Evolutionary conservation across 2,888 invertebrate genomes (phyloP).

Genomic region (Leptinotarsa peninsularis): DNA sequence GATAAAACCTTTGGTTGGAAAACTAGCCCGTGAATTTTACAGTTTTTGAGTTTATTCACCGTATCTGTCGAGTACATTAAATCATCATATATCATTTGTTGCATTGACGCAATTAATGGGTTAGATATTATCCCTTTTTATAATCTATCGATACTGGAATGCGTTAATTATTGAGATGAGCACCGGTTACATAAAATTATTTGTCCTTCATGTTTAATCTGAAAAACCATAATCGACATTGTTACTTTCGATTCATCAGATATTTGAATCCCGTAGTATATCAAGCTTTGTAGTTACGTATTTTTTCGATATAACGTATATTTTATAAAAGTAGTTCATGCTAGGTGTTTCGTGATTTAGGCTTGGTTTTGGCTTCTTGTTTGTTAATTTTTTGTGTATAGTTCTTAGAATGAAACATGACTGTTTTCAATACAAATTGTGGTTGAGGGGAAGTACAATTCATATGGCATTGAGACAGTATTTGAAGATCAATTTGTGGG

Average conservation of each 20-base stretch:
- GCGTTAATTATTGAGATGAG: too few relatives aligned
- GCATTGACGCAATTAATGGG: neutral
- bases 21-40: neutral
- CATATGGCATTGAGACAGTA: too few relatives aligned
- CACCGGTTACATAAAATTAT: neutral
- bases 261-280: conserved; percentile 12
- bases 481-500: too few relatives aligned
- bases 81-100: neutral
- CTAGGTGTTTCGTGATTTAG: conserved; percentile 50
- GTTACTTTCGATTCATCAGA: neutral
- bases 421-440: conserved; percentile 42
- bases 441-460: too few relatives aligned
- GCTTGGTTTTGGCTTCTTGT: conserved; percentile 47
- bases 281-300: conserved; percentile 18
- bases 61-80: neutral
- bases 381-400: conserved; percentile 42
- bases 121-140: too few relatives aligned
- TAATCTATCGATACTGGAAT: too few relatives aligned
- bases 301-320: conserved; percentile 20
- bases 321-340: conserved; percentile 45
- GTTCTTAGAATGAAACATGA: conserved; percentile 42
- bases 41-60: neutral
- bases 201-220: neutral
- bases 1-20: neutral
- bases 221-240: neutral